A percentile compares a stretch with the other conserved stretches of the same genome.
Evolutionary conservation across 2,797 vertebrate species (phyloP).

Genomic region (Ctenopoma kingsleyae): DNA sequence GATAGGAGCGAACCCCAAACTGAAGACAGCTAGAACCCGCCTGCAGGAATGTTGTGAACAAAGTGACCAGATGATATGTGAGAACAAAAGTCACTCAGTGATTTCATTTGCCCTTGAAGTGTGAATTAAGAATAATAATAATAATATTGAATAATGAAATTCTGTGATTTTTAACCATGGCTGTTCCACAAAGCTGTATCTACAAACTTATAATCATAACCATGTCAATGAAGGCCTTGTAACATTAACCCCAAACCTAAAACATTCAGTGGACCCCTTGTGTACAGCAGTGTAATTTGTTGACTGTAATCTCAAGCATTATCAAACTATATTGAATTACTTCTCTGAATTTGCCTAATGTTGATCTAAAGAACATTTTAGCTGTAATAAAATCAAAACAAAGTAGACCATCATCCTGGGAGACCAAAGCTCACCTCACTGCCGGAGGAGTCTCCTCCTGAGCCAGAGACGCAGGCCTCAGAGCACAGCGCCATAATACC

Average conservation of each 20-base stretch:
- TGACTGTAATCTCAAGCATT: neutral
- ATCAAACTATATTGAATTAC: neutral
- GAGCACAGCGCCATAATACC: constrained; percentile 90
- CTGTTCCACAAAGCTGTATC: too few species aligned
- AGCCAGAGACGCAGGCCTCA: constrained; percentile 81
- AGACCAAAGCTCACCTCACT: constrained; percentile 66
- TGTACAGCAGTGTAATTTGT: neutral
- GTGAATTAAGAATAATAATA: neutral
- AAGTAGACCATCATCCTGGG: neutral
- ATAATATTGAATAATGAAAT: too few species aligned
- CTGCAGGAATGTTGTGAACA: constrained; percentile 33
- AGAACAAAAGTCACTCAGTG: too few species aligned
- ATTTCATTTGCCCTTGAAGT: neutral
- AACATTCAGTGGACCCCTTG: neutral
- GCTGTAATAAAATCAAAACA: constrained; percentile 13
- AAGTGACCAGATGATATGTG: neutral
- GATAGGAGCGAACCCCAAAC: constrained; percentile 96
- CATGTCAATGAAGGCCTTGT: too few species aligned
- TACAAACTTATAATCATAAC: too few species aligned
- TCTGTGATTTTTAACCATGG: too few species aligned
- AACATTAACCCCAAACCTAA: too few species aligned
- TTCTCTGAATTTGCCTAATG: neutral
- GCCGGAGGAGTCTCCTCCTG: constrained; percentile 69
- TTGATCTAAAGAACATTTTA: neutral
- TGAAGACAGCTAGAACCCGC: constrained; percentile 86